Base-by-base conservation (phyloP, 2,113 vertebrate genomes). In the Dascyllus trimaculatus region DNA sequence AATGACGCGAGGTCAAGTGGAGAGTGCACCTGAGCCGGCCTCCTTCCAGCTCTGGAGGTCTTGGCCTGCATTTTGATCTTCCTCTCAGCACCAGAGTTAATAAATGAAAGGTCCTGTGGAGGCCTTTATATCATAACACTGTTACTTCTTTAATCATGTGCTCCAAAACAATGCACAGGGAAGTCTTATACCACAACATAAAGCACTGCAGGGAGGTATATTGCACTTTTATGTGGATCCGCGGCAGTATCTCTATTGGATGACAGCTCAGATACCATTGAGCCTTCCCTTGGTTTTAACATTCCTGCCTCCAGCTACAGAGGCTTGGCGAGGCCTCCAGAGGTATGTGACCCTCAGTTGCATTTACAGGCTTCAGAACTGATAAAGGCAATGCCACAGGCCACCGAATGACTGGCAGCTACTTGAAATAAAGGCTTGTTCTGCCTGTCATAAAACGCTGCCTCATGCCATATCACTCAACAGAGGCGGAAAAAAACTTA, bases 331-430 rank as follows among this genome's bases (percentile, higher is more conserved):
- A 81, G 78, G 80, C 84, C 81, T 84, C 80, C 60, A 68, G 81
- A 88, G 87, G 66, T 77, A 88, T 81, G 76, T 78, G 86, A 85
- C 87, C 85, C 81, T 88, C 75, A 80, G 86, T 75, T 82, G 86
- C 81, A 75, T 91, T 87, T 86, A 87, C 61, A 70, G 76, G 80
- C 72, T 84, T 70, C 64, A 77, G 61, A 79, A 76, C 66, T 75
- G 80, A 85, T 89, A 89, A 85, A 85, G 83, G 82, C 75, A 81
- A 72, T 35, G 85, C 81, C 78, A 80, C 58, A 17, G 88, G 85
- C 87, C 46, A 82, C 73, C 57, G 59, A 83, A 72, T 84, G 83
- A 89, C 84, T 91, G 85, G 68, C 81, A 89, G 60, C 60, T 69
- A 81, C 56, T 67, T 43, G 72, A 74, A 70, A 80, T 59, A 78